Evolutionary conservation across 2,113 vertebrate genomes (phyloP).

Genomic region (Clarias batrachus): DNA sequence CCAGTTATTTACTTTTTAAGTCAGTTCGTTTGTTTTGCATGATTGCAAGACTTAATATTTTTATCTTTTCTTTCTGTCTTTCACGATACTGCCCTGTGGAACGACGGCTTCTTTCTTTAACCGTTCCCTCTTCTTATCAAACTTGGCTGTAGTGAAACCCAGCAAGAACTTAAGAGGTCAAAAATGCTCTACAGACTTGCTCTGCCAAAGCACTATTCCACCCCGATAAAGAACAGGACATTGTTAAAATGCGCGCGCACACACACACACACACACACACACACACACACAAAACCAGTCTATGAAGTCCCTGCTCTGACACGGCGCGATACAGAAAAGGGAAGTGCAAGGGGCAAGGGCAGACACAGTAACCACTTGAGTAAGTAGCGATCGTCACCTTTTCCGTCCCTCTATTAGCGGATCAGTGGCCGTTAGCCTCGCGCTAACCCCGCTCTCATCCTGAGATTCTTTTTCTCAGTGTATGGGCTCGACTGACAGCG

Average conservation of each 20-base stretch:
- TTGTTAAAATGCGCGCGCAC: conserved; percentile 24
- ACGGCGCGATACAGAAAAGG: conserved; percentile 47
- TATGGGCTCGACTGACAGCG: conserved; percentile 51
- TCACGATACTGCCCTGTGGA: conserved; percentile 19
- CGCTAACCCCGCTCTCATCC: conserved; percentile 44
- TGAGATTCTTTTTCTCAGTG: conserved; percentile 45
- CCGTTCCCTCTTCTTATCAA: conserved; percentile 58
- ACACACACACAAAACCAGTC: neutral
- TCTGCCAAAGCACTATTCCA: conserved; percentile 65
- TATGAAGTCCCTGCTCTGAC: conserved; percentile 2
- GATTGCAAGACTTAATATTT: neutral
- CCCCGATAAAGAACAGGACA: conserved; percentile 58
- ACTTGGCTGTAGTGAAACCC: conserved; percentile 58
- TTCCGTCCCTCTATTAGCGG: conserved; percentile 60
- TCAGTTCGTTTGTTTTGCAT: neutral
- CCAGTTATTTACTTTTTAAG: neutral
- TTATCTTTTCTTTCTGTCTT: conserved; percentile 2
- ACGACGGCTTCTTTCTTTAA: conserved; percentile 27
- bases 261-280: conserved; percentile 23
- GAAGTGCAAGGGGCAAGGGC: conserved; percentile 51
- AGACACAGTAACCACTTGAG: conserved; percentile 20
- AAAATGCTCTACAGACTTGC: conserved; percentile 54
- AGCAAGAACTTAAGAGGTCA: conserved; percentile 63
- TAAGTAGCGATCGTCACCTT: conserved; percentile 30
- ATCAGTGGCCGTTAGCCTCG: conserved; percentile 54